Evolutionary conservation across 1,140 invertebrate species (phyloP).

Genomic region (Zaprionus lachaisei): DNA sequence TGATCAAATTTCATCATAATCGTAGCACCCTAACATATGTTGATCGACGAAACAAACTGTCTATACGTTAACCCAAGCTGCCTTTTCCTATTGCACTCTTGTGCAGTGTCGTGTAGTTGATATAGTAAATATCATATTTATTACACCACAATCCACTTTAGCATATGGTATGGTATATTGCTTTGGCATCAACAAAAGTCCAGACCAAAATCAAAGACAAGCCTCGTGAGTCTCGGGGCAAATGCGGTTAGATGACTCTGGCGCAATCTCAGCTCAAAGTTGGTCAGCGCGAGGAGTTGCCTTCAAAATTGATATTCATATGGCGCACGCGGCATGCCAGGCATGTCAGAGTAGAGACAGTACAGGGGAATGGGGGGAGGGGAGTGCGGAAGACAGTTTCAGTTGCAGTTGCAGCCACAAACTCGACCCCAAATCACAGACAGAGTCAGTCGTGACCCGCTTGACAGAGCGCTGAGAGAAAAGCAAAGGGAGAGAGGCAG

Average conservation of each 20-base stretch:
- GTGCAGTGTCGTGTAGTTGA: too few species aligned
- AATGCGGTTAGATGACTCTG: not conserved
- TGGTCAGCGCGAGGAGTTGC: slow-evolving; percentile 27
- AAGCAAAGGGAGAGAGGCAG: not conserved
- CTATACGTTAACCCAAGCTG: not conserved
- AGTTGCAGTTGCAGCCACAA: slow-evolving; percentile 44
- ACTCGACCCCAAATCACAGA: slow-evolving; percentile 52
- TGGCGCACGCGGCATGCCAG: slow-evolving; percentile 39
- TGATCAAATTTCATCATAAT: not conserved
- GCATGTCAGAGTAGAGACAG: slow-evolving; percentile 27
- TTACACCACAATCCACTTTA: too few species aligned
- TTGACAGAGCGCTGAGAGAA: slow-evolving; percentile 16
- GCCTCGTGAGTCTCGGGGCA: not conserved
- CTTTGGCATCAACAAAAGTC: not conserved
- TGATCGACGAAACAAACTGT: not conserved
- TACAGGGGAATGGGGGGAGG: not conserved
- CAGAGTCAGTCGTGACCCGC: slow-evolving; percentile 36
- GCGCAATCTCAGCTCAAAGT: slow-evolving; percentile 1
- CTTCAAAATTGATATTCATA: slow-evolving; percentile 51
- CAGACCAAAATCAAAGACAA: not conserved
- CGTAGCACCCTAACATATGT: not conserved
- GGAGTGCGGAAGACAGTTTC: not conserved
- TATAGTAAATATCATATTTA: too few species aligned
- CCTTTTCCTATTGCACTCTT: not conserved
- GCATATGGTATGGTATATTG: not conserved